Evolutionary conservation across 2,797 vertebrate genomes (phyloP), one percentile per base, ranked within the genome.

Genomic region (Channa striata): DNA sequence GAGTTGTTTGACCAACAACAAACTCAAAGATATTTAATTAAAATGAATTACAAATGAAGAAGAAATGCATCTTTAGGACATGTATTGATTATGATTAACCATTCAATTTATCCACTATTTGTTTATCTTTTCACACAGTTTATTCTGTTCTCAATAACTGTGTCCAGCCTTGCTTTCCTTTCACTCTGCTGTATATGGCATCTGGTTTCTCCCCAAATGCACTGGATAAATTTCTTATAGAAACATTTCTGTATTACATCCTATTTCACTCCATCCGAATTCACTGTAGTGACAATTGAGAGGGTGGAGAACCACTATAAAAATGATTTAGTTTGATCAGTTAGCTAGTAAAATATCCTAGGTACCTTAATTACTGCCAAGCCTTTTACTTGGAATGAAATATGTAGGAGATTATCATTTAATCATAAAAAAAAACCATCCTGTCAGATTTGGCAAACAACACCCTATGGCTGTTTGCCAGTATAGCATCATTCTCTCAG

Each of bases 371-470:
- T 46, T 17, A 23, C 8, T n/a, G 54, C 19, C 17, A 37, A 23
- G 5, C 46, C 11, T 11, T 50, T 12, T 20, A 25, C 5, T 6
- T n/a, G 14, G n/a, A 17, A 46, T 62, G 21, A 62, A 23, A 54
- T 59, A 34, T 13, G 36, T 25, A 61, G 46, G 7, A 5, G 2
- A 13, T 44, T 20, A 43, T 59, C 50, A 46, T 10, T 6, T 33
- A 16, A 39, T 46, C 40, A 19, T 20, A 10, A 10, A 53, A 40
- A 0, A n/a, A 23, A 50, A 20, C 30, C 12, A 11, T 59, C 36
- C 44, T 51, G 39, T 74, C 21, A 23, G 14, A 59, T 57, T 20
- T 46, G 57, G 50, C 61, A 40, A 57, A 43, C 19, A 3, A 14
- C n/a, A 39, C 36, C 19, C 8, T 2, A 7, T 20, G 33, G 25